Percentiles rank a stretch among this genome's conserved stretches.
Evolutionary conservation across 1,140 invertebrate species (phyloP).

Genomic region (Stenopsyche tienmushanensis): DNA sequence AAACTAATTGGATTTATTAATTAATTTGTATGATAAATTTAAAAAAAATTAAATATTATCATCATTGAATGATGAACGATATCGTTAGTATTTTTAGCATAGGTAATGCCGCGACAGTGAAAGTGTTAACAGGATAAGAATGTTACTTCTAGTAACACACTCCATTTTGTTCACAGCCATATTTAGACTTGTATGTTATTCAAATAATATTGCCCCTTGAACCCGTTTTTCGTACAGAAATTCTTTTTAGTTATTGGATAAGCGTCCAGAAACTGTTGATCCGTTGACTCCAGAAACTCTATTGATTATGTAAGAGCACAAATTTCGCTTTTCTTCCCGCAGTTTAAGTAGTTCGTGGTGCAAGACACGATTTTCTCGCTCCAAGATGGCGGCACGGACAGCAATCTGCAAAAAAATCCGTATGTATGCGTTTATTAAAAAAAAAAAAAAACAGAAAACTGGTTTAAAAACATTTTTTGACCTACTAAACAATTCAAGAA

Average conservation of each 20-base stretch:
- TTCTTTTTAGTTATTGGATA: neutral
- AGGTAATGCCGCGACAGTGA: too few relatives aligned
- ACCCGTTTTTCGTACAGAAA: neutral
- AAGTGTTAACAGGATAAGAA: neutral
- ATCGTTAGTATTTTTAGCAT: too few relatives aligned
- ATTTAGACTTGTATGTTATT: neutral
- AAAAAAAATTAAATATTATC: too few relatives aligned
- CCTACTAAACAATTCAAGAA: neutral
- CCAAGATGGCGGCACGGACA: conserved; percentile 73
- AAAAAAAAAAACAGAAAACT: neutral
- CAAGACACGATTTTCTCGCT: conserved; percentile 83
- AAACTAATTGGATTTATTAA: too few relatives aligned
- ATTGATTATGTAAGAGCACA: conserved; percentile 69
- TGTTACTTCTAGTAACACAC: neutral
- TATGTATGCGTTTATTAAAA: neutral
- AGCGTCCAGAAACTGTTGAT: neutral
- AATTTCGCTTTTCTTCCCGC: conserved; percentile 79
- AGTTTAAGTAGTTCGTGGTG: conserved; percentile 76
- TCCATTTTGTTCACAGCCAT: neutral
- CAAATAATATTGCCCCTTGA: neutral
- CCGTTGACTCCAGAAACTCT: neutral
- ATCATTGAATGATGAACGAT: too few relatives aligned
- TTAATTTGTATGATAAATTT: too few relatives aligned
- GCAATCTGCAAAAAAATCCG: conserved; percentile 65
- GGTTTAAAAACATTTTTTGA: too few relatives aligned